Percentiles rank a stretch among this genome's conserved stretches.
phyloP scores from a whole-genome alignment of 2,797 vertebrate genomes.

The Capromys pilorides region DNA sequence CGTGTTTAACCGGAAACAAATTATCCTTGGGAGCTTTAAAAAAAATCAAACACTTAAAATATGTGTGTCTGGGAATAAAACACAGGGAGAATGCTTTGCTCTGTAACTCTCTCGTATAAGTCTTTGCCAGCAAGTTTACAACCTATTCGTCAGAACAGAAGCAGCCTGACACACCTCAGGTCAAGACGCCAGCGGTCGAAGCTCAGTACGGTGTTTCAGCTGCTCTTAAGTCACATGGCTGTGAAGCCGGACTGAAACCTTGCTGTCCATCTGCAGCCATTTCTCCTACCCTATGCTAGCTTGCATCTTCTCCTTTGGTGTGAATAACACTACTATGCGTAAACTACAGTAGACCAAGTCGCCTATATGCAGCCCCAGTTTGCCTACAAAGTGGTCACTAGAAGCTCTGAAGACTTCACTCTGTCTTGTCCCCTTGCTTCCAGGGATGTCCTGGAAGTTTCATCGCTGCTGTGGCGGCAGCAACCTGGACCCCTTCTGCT shows the following conservation, averaged over 20 bases:
- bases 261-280: background rate
- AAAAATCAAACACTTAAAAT: background rate
- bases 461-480: too few species aligned
- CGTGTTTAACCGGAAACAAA: background rate
- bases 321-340: background rate
- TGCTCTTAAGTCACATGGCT: background rate
- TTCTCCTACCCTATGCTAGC: background rate
- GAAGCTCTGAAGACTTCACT: background rate
- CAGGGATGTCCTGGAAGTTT: too few species aligned
- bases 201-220: background rate
- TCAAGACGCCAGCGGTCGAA: background rate
- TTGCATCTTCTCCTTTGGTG: background rate
- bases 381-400: fast-evolving
- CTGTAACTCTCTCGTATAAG: background rate
- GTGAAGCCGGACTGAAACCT: background rate
- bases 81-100: background rate
- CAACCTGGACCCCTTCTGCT: background rate
- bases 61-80: background rate
- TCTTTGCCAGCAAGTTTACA: constrained; percentile 45
- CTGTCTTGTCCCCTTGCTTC: background rate
- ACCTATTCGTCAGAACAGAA: background rate
- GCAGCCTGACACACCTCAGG: background rate
- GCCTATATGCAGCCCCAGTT: background rate
- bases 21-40: background rate
- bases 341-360: background rate